Conservation (phyloP, 2,797 vertebrate genomes). For the Australoheros facetus region DNA sequence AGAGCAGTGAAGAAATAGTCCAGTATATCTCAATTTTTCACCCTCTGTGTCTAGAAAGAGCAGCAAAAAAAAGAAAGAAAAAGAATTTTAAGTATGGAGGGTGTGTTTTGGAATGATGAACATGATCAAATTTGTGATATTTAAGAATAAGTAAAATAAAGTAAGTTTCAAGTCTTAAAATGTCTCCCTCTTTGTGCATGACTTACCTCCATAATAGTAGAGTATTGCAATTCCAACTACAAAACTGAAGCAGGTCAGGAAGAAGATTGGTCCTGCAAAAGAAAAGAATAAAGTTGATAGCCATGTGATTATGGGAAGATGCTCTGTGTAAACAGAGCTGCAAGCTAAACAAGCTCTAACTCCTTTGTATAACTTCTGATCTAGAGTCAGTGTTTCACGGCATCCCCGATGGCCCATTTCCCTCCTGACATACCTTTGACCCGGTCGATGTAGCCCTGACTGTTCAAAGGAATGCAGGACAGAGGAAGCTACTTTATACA, state of each 20-base stretch:
- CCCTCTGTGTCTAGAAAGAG: slow-evolving; percentile 55
- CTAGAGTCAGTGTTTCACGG: slow-evolving; percentile 11
- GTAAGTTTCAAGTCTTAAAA: background rate
- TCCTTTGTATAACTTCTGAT: background rate
- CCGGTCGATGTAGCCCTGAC: slow-evolving; percentile 42
- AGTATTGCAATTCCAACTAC: slow-evolving; percentile 64
- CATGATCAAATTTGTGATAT: background rate
- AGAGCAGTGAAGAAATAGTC: slow-evolving; percentile 62
- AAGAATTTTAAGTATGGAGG: background rate
- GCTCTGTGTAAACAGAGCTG: background rate
- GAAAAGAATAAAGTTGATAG: background rate
- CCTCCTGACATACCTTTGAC: slow-evolving; percentile 57
- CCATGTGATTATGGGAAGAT: background rate
- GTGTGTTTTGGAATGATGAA: background rate
- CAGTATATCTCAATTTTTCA: slow-evolving; percentile 47
- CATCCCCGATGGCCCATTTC: slow-evolving; percentile 50
- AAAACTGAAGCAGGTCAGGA: slow-evolving; percentile 73
- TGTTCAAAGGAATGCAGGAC: slow-evolving; percentile 61
- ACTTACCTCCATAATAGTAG: slow-evolving; percentile 74
- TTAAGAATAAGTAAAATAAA: background rate
- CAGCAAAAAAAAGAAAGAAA: background rate
- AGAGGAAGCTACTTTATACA: slow-evolving; percentile 61
- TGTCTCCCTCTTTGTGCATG: background rate
- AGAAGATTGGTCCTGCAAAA: slow-evolving; percentile 69
- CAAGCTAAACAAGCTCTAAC: background rate